Conservation (phyloP, 1,140 invertebrate species). For the Drosophila pseudoananassae region DNA sequence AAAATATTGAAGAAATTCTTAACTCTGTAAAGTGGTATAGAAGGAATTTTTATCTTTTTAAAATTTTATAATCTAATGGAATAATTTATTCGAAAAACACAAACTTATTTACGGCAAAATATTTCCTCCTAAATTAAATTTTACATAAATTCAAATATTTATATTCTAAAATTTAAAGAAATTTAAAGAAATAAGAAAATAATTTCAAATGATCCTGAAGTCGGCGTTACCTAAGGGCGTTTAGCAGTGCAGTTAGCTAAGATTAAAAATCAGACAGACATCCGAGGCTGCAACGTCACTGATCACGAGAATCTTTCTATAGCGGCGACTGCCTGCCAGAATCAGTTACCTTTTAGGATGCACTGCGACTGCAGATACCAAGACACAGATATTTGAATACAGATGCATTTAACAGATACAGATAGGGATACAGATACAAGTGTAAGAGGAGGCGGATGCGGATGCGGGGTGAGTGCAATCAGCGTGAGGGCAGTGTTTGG, state of each 20-base stretch:
- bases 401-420: constrained; percentile 11
- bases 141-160: too few relatives aligned
- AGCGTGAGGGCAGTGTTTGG: constrained; percentile 65
- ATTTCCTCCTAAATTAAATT: too few relatives aligned
- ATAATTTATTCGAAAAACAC: too few relatives aligned
- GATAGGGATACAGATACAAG: constrained; percentile 23
- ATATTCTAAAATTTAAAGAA: not conserved
- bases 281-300: constrained; percentile 48
- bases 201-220: not conserved
- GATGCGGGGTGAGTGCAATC: constrained; percentile 54
- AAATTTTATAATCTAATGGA: too few relatives aligned
- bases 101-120: too few relatives aligned
- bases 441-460: constrained; percentile 37
- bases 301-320: constrained; percentile 70
- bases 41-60: too few relatives aligned
- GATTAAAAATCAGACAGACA: constrained; percentile 43
- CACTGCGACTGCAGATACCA: constrained; percentile 42
- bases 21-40: too few relatives aligned
- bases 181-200: too few relatives aligned
- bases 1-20: constrained; percentile 24
- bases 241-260: constrained; percentile 9
- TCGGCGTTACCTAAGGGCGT: constrained; percentile 4
- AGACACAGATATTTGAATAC: constrained; percentile 5
- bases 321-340: constrained; percentile 51
- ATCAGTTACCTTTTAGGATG: constrained; percentile 64